These are phyloP conservation scores for Lacerta bilineata DNA, from an alignment of 2,797 vertebrate genomes.

Conservation along the genomic window DNA sequence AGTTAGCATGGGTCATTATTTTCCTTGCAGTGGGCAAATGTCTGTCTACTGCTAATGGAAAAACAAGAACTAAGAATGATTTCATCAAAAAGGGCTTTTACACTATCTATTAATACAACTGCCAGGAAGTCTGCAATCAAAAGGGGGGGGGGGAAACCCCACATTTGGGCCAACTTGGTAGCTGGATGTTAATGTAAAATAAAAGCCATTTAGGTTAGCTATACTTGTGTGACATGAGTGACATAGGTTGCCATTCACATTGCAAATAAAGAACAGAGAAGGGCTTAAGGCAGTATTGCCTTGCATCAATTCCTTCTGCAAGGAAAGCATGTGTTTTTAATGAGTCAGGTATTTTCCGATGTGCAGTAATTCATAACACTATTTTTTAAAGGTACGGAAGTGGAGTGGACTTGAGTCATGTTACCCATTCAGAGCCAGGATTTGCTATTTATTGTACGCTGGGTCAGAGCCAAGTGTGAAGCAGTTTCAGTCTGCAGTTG, in stretches of 20 bases:
- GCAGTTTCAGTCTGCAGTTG: background rate
- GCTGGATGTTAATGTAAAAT: background rate
- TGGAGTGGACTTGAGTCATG: slow-evolving; percentile 21
- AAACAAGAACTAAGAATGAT: background rate
- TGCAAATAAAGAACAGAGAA: background rate
- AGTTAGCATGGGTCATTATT: slow-evolving; percentile 5
- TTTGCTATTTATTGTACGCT: background rate
- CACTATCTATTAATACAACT: slow-evolving; percentile 7
- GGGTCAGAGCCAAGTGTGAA: background rate
- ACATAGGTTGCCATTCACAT: slow-evolving; percentile 12
- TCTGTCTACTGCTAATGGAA: background rate
- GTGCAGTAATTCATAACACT: slow-evolving; percentile 27
- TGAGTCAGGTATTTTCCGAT: slow-evolving; percentile 33
- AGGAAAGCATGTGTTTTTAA: slow-evolving; percentile 37
- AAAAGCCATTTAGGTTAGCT: background rate
- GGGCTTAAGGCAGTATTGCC: background rate
- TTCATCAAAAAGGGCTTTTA: slow-evolving; percentile 6
- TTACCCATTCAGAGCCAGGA: slow-evolving; percentile 7
- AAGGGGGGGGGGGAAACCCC: no score
- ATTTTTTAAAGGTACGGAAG: slow-evolving; percentile 36
- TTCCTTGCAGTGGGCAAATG: slow-evolving; percentile 9
- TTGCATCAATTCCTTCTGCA: slow-evolving; percentile 11
- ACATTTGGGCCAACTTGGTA: background rate
- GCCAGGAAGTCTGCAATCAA: slow-evolving; percentile 2
- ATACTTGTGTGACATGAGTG: background rate